These are phyloP conservation scores for Ceratina australensis DNA, from an alignment of 1,140 invertebrate species.

Conservation along the genomic window DNA sequence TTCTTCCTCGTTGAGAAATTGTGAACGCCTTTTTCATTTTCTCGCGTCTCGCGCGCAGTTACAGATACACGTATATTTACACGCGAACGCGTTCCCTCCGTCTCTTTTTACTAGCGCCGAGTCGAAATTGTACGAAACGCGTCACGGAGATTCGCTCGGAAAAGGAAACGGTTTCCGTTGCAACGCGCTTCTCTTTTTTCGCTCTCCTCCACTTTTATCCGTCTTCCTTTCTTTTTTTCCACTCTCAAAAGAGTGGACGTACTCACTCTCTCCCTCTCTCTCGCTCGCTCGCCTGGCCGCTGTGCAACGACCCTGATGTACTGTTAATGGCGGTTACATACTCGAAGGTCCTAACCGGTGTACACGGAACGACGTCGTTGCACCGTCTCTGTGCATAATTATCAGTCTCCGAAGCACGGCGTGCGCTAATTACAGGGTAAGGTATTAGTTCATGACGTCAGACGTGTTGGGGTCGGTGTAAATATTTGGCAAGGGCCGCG, in stretches of 20 bases:
- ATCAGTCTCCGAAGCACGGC: constrained; percentile 55
- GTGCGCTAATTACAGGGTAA: constrained; percentile 62
- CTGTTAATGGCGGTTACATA: constrained; percentile 59
- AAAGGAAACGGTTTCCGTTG: neutral
- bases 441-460: constrained; percentile 62
- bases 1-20: neutral
- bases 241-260: too few relatives aligned
- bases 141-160: neutral
- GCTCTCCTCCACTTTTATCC: neutral
- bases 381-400: constrained; percentile 55
- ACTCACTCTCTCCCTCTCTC: neutral
- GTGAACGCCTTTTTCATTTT: constrained; percentile 2
- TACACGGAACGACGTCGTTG: constrained; percentile 45
- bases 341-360: constrained; percentile 43
- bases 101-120: neutral
- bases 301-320: constrained; percentile 27
- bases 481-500: constrained; percentile 58
- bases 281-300: neutral
- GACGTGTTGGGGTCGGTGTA: constrained; percentile 52
- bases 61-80: neutral
- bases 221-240: neutral
- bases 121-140: neutral
- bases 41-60: neutral
- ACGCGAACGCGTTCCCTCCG: too few relatives aligned
- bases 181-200: neutral